These are phyloP conservation scores for Drosophila birchii DNA, from an alignment of 2,888 invertebrate genomes.

Conservation along the genomic window DNA sequence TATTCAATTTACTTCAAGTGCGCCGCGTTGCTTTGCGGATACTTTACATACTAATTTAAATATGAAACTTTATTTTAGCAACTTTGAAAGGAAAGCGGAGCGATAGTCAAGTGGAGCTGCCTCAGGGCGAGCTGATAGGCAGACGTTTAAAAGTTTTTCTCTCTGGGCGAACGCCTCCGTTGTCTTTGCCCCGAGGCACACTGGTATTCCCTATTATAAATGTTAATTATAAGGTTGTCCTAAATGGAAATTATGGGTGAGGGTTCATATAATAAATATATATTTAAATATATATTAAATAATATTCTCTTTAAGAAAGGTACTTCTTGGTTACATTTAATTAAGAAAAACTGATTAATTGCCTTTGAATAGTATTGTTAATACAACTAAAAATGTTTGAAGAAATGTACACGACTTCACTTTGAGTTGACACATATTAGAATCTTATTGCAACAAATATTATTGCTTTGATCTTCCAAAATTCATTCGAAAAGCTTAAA, in stretches of 20 bases:
- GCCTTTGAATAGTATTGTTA: not conserved
- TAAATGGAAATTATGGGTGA: not conserved
- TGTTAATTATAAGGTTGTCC: slow-evolving; percentile 5
- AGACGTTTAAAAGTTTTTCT: slow-evolving; percentile 37
- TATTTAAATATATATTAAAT: too few species aligned
- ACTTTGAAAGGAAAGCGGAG: slow-evolving; percentile 7
- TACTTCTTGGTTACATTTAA: not conserved
- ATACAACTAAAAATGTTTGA: not conserved
- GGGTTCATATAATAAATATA: not conserved
- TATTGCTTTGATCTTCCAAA: not conserved
- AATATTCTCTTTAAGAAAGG: not conserved
- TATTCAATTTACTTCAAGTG: slow-evolving; percentile 65
- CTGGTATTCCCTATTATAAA: slow-evolving; percentile 11
- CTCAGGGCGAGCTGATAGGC: slow-evolving; percentile 19
- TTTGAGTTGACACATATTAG: not conserved
- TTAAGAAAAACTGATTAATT: not conserved
- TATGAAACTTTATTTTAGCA: slow-evolving; percentile 41
- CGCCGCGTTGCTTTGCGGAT: slow-evolving; percentile 32
- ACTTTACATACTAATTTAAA: slow-evolving; percentile 57
- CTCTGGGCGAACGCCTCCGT: slow-evolving; percentile 12
- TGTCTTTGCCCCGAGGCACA: not conserved
- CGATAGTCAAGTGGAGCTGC: slow-evolving; percentile 14
- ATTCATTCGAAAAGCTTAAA: not conserved
- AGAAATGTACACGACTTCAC: not conserved
- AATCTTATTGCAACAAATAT: not conserved